A percentile compares a stretch with the other conserved stretches of the same genome.
These are phyloP conservation scores for Okamejei kenojei DNA, from an alignment of 2,797 vertebrate species.

Conservation along the genomic window DNA sequence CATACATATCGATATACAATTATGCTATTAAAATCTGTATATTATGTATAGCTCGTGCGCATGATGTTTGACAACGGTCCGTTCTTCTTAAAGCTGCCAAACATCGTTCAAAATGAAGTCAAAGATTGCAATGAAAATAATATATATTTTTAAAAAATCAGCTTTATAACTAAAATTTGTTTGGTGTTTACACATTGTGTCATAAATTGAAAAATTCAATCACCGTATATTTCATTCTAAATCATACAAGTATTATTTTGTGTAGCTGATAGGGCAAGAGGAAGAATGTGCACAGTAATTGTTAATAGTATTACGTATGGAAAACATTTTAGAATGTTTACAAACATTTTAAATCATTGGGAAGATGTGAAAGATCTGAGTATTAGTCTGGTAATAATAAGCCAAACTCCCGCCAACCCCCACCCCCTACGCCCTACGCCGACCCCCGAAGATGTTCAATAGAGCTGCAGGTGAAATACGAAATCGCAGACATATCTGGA, in stretches of 20 bases:
- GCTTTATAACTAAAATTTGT: neutral
- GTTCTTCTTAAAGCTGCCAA: neutral
- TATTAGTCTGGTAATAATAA: neutral
- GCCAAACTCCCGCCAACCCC: neutral
- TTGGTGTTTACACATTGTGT: neutral
- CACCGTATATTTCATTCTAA: neutral
- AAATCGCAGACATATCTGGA: neutral
- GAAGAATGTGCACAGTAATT: neutral
- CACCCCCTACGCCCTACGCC: no score
- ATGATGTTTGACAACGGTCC: neutral
- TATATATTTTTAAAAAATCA: neutral
- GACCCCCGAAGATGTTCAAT: no score
- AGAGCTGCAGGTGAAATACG: neutral
- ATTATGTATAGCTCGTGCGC: neutral
- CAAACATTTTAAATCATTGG: neutral
- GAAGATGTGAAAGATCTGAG: neutral
- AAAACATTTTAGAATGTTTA: neutral
- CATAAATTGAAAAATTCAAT: neutral
- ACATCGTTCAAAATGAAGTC: neutral
- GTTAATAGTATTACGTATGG: neutral
- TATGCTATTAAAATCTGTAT: slow-evolving; percentile 29
- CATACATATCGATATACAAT: slow-evolving; percentile 32
- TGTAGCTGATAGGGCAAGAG: neutral
- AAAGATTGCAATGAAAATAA: neutral
- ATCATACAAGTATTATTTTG: neutral